These are phyloP conservation scores for Prolemur simus DNA, from an alignment of 2,113 vertebrate species.

Conservation along the genomic window DNA sequence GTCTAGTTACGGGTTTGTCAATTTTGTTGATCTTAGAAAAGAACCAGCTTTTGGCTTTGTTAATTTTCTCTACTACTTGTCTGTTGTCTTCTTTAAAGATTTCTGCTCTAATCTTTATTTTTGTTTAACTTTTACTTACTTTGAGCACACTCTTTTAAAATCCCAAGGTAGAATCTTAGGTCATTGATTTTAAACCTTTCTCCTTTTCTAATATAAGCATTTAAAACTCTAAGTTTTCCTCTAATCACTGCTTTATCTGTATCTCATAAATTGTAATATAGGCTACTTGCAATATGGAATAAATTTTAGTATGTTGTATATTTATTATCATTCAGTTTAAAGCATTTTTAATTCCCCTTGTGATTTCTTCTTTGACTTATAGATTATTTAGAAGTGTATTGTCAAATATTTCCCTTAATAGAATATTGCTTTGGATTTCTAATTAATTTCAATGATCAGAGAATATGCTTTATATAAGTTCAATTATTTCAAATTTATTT, in stretches of 20 bases:
- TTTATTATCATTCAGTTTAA: background rate
- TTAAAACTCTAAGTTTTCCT: background rate
- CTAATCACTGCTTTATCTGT: background rate
- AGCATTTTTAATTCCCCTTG: background rate
- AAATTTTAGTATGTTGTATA: background rate
- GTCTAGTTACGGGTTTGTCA: background rate
- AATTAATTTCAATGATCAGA: background rate
- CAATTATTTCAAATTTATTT: background rate
- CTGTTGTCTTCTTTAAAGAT: background rate
- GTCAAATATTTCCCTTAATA: background rate
- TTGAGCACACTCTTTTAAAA: background rate
- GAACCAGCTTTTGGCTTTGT: background rate
- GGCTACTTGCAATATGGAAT: background rate
- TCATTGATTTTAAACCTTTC: background rate
- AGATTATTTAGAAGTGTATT: background rate
- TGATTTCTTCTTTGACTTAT: background rate
- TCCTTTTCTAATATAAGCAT: background rate
- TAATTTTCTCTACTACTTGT: background rate
- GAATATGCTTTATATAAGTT: background rate
- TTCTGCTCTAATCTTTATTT: background rate
- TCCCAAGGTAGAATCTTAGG: background rate
- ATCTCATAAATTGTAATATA: background rate
- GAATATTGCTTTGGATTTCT: background rate
- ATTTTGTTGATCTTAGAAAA: background rate
- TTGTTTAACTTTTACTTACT: background rate